phyloP scores from a whole-genome alignment of 2,113 vertebrate species.

The Seriola dumerili region DNA sequence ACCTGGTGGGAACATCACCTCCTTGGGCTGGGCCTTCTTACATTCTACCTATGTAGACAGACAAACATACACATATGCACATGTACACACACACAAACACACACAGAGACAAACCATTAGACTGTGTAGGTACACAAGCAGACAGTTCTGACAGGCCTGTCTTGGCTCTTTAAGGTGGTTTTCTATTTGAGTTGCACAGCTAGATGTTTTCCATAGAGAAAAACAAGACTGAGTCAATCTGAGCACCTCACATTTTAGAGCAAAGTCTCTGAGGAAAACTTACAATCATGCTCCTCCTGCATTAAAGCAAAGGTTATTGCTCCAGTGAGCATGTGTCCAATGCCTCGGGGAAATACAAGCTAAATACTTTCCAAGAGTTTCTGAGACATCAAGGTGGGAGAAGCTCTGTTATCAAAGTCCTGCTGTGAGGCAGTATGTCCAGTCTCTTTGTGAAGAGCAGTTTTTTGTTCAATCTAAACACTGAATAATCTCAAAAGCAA shows the following conservation, averaged over 20 bases:
- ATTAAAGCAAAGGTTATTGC: constrained; percentile 80
- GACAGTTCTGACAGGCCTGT: constrained; percentile 80
- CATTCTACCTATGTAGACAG: constrained; percentile 95
- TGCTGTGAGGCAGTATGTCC: constrained; percentile 45
- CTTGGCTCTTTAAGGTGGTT: constrained; percentile 73
- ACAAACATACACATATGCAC: constrained; percentile 66
- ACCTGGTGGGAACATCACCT: constrained; percentile 99
- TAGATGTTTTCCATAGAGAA: constrained; percentile 73
- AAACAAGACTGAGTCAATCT: constrained; percentile 74
- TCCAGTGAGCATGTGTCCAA: constrained; percentile 74
- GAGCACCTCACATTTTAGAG: constrained; percentile 73
- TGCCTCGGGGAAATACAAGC: constrained; percentile 77
- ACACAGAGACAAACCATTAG: constrained; percentile 72
- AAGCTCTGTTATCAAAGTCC: constrained; percentile 47
- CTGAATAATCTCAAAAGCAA: constrained; percentile 43
- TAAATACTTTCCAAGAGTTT: constrained; percentile 78
- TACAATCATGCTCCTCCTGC: constrained; percentile 78
- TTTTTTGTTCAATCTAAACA: constrained; percentile 27
- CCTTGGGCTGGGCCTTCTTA: constrained; percentile 99
- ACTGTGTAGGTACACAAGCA: constrained; percentile 65
- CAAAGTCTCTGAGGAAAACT: constrained; percentile 74
- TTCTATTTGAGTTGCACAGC: constrained; percentile 78
- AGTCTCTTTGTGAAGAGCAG: constrained; percentile 29
- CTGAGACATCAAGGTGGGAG: constrained; percentile 65
- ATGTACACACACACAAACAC: constrained; percentile 36